A percentile compares a stretch with the other conserved stretches of the same genome.
phyloP scores from a whole-genome alignment of 2,888 invertebrate species.

The Apamea epomidion region DNA sequence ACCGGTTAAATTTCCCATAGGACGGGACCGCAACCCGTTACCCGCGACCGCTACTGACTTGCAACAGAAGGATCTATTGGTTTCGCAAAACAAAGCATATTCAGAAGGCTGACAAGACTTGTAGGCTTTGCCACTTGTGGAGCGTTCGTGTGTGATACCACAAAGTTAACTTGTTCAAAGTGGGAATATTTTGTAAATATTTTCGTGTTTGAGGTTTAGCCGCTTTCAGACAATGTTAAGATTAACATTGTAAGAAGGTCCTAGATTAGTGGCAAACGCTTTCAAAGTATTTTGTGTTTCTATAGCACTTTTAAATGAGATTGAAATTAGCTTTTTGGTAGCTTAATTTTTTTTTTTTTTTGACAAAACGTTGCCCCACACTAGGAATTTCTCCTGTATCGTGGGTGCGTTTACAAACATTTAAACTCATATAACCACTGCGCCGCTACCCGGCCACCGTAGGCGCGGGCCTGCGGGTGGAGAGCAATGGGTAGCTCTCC shows the following conservation, averaged over 20 bases:
- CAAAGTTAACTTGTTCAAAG: background rate
- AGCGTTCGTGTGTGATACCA: background rate
- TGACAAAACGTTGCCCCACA: too few relatives aligned
- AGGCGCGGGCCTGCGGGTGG: too few relatives aligned
- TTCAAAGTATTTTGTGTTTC: background rate
- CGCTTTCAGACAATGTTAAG: too few relatives aligned
- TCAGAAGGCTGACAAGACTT: conserved; percentile 18
- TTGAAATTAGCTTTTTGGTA: background rate
- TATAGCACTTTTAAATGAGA: background rate
- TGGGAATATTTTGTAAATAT: background rate
- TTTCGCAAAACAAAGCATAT: conserved; percentile 56
- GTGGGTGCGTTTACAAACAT: too few relatives aligned
- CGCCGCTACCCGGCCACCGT: too few relatives aligned
- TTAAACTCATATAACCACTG: too few relatives aligned
- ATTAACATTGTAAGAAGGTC: background rate
- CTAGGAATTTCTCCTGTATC: too few relatives aligned
- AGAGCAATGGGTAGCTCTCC: too few relatives aligned
- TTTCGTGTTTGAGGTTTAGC: background rate
- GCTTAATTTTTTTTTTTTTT: too few relatives aligned
- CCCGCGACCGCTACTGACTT: conserved; percentile 55
- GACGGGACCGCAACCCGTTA: conserved; percentile 61
- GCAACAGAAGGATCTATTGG: conserved; percentile 68
- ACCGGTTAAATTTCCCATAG: conserved; percentile 76
- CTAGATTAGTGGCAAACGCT: background rate
- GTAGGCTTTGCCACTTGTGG: conserved; percentile 19